Percentiles rank a stretch among this genome's conserved stretches.
Conservation (phyloP, 2,797 vertebrate genomes). For the Bothrops alternatus region DNA sequence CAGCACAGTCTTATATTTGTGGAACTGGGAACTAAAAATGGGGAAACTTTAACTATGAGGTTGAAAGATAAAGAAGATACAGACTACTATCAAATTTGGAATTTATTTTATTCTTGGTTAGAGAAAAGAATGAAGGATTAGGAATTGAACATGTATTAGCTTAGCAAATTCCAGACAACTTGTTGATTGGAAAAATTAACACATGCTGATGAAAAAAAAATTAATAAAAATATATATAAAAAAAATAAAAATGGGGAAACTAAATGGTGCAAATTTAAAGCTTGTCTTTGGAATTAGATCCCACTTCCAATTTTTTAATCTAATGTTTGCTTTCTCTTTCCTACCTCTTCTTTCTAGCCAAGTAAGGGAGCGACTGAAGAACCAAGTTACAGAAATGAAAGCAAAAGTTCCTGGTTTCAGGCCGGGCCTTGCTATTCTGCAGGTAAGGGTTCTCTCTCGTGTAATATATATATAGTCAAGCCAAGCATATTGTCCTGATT, state of each 20-base stretch:
- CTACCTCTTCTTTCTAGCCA: constrained; percentile 69
- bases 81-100: too few relatives aligned
- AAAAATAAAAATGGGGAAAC: not conserved
- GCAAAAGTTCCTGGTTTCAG: constrained; percentile 79
- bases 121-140: too few relatives aligned
- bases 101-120: too few relatives aligned
- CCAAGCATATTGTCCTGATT: not conserved
- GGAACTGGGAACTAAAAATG: not conserved
- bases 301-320: not conserved
- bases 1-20: too few relatives aligned
- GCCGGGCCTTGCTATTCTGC: constrained; percentile 92
- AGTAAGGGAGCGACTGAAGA: constrained; percentile 84
- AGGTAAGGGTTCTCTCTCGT: constrained; percentile 70
- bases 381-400: constrained; percentile 85
- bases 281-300: not conserved
- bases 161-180: too few relatives aligned
- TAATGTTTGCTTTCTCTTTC: constrained; percentile 38
- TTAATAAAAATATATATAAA: too few relatives aligned
- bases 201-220: too few relatives aligned
- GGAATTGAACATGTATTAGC: too few relatives aligned
- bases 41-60: not conserved
- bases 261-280: not conserved
- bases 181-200: too few relatives aligned
- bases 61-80: too few relatives aligned
- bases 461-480: not conserved